Evolutionary conservation across 2,797 vertebrate genomes (phyloP).

Genomic region (Sebastiscus albofasciatus): DNA sequence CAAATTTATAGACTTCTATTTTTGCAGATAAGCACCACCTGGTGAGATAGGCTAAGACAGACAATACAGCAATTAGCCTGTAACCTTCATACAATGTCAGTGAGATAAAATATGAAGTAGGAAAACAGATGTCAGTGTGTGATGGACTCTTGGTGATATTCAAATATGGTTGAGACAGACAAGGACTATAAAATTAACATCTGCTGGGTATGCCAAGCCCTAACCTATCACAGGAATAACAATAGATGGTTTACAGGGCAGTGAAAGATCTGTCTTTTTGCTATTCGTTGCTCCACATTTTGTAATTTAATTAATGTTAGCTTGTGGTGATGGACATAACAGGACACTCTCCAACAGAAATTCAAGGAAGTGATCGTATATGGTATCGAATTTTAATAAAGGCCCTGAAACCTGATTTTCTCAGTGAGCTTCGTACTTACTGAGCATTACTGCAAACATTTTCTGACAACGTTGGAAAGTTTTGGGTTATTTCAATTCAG

Average conservation of each 20-base stretch:
- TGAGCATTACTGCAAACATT: neutral
- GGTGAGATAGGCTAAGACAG: constrained; percentile 16
- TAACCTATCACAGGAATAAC: neutral
- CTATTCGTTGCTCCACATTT: neutral
- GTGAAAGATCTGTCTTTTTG: neutral
- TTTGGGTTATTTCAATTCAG: neutral
- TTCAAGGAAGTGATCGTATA: neutral
- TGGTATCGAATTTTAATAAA: neutral
- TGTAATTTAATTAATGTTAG: neutral
- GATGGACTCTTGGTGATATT: constrained; percentile 9
- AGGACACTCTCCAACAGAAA: neutral
- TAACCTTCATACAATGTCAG: constrained; percentile 4
- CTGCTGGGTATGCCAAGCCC: neutral
- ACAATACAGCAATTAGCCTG: constrained; percentile 30
- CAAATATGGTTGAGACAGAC: constrained; percentile 12
- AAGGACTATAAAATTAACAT: neutral
- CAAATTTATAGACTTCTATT: constrained; percentile 23
- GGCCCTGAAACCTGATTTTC: neutral
- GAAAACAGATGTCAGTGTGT: constrained; percentile 20
- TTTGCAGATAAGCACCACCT: constrained; percentile 35
- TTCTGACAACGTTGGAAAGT: neutral
- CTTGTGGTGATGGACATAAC: neutral
- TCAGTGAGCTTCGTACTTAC: neutral
- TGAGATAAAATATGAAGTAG: constrained; percentile 47
- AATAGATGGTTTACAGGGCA: neutral